Evolutionary conservation across 2,888 invertebrate species (phyloP).

Genomic region (Sycophila texana): DNA sequence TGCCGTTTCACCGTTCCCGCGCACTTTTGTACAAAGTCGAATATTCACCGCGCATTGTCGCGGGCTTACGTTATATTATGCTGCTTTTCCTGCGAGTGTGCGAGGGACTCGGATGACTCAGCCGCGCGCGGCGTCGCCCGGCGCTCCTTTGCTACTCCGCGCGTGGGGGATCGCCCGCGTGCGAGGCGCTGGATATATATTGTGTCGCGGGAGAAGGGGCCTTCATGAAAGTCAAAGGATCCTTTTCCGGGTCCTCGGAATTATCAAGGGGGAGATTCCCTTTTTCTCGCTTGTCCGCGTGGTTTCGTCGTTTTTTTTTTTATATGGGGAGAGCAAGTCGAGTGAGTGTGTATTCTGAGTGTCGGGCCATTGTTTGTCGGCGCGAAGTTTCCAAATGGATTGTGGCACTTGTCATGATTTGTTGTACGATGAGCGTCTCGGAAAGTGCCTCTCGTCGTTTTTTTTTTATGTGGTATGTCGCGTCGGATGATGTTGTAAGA

Average conservation of each 20-base stretch:
- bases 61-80: background rate
- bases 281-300: too few species aligned
- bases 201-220: background rate
- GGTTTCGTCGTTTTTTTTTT: background rate
- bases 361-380: slow-evolving; percentile 7
- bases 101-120: too few species aligned
- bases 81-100: too few species aligned
- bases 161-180: background rate
- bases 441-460: background rate
- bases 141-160: background rate
- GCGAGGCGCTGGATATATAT: slow-evolving; percentile 2
- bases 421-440: background rate
- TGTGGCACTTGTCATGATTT: slow-evolving; percentile 19
- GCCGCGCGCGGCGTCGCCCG: too few species aligned
- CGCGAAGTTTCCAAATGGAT: slow-evolving; percentile 32
- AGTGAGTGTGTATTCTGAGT: background rate
- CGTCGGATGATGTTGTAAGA: too few species aligned
- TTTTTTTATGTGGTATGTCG: too few species aligned
- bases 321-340: background rate
- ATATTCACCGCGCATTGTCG: slow-evolving; percentile 19
- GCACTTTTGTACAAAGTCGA: background rate
- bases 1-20: background rate
- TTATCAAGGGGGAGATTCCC: slow-evolving; percentile 8
- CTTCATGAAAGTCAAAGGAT: slow-evolving; percentile 44
- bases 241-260: slow-evolving; percentile 35